Evolutionary conservation across 2,888 invertebrate species (phyloP), one percentile per base, ranked within the genome.

Genomic region (Acanthoscelides obtectus): DNA sequence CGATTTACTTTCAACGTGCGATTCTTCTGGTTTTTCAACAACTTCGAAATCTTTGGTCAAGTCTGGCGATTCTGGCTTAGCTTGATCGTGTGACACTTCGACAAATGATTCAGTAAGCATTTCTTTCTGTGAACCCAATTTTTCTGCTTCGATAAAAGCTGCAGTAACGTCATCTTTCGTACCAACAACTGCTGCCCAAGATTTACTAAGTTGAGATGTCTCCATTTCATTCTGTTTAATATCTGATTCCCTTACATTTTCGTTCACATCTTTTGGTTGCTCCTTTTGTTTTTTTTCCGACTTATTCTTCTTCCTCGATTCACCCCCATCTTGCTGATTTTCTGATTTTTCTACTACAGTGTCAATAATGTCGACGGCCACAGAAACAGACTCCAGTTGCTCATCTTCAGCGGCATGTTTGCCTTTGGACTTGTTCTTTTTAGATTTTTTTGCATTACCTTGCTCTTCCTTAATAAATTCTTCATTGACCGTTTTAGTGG

Each of bases 171-270:
- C 17, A 17, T 45, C 45, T 45, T 68, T 65, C 64, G 63, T 63
- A 17, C 22, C 72, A 70, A 71, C 67, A 63, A 71, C 64, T 63
- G 72, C 69, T 25, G 68, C 66, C 72, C 70, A 71, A 69, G 71
- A 45, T 68, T 69, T 69, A 45, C 45, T 17, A 12, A 45, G 45
- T 17, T 45, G 8, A 45, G 45, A 45, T 12, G 45, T 22, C 63
- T 17, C 20, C 2, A 69, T 8, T 69, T 71, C 63, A 20, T 68
- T 63, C 12, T 66, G 66, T 20, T 66, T 20, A n/a, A 20, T 66
- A 66, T 66, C 66, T 21, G 12, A 12, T 27, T 69, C 66, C 20
- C 67, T 64, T 72, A 69, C 68, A 67, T 6, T 67, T 22, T 5
- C 5, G 19, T 67, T 67, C 17, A 65, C 64, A 64, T 6, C 65